Percentiles rank a stretch among this genome's conserved stretches.
Evolutionary conservation across 2,113 vertebrate species (phyloP).

Genomic region (Gopherus flavomarginatus): DNA sequence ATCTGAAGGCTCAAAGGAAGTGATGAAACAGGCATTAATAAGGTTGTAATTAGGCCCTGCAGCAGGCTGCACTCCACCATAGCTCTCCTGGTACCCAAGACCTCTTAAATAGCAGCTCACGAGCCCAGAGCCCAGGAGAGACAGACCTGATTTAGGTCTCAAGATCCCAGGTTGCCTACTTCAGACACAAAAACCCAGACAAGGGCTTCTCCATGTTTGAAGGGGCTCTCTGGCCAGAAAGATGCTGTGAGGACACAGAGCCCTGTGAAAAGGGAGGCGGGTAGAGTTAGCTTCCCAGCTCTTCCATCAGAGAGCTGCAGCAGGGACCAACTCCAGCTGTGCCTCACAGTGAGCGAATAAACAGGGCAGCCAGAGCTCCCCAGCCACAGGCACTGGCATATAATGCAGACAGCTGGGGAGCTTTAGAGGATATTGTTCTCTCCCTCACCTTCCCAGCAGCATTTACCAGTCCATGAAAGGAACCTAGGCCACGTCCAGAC

Average conservation of each 20-base stretch:
- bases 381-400: background rate
- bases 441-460: background rate
- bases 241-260: background rate
- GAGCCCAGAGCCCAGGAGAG: background rate
- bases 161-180: background rate
- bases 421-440: background rate
- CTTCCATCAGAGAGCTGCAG: background rate
- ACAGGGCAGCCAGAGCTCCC: background rate
- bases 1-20: constrained; percentile 59
- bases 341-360: too few species aligned
- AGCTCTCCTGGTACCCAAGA: constrained; percentile 15
- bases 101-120: constrained; percentile 20
- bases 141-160: constrained; percentile 1
- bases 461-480: background rate
- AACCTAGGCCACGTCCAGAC: too few species aligned
- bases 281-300: background rate
- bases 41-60: constrained; percentile 64
- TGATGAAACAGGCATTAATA: constrained; percentile 69
- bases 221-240: background rate
- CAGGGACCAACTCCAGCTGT: background rate
- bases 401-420: background rate
- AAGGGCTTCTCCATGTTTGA: background rate
- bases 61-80: constrained; percentile 45
- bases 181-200: background rate
- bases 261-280: fast-evolving